Evolutionary conservation across 2,888 invertebrate species (phyloP).

Genomic region (Coremacera marginata): DNA sequence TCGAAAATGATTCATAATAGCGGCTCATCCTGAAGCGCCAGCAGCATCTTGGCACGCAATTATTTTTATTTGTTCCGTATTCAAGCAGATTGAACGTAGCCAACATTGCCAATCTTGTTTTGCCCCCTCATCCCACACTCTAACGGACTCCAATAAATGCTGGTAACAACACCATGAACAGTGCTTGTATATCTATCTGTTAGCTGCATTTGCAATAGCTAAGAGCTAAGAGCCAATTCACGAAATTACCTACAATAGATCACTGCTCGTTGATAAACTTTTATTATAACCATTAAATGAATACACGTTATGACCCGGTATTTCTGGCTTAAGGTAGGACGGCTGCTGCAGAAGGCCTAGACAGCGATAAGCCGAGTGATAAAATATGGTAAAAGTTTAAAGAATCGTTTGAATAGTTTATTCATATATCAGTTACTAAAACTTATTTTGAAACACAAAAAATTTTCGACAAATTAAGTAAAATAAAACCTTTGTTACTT

Average conservation of each 20-base stretch:
- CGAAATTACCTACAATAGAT: slow-evolving; percentile 24
- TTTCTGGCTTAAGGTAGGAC: not conserved
- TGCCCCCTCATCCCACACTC: not conserved
- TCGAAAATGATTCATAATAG: slow-evolving; percentile 30
- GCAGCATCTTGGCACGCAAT: slow-evolving; percentile 34
- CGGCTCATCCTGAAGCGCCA: slow-evolving; percentile 28
- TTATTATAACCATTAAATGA: slow-evolving; percentile 14
- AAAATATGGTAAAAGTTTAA: too few relatives aligned
- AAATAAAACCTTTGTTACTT: too few relatives aligned
- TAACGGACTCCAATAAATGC: not conserved
- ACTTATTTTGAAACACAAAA: too few relatives aligned
- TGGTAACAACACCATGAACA: not conserved
- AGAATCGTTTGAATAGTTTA: too few relatives aligned
- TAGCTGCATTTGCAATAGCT: not conserved
- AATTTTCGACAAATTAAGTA: too few relatives aligned
- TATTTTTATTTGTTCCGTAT: not conserved
- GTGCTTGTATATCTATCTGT: not conserved
- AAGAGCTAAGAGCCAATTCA: not conserved
- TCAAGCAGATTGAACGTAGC: not conserved
- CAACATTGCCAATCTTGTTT: not conserved
- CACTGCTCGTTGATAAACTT: slow-evolving; percentile 28
- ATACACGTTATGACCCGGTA: not conserved
- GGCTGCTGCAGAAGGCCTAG: not conserved
- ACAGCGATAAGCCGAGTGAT: not conserved
- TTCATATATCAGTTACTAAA: too few relatives aligned